Base-by-base conservation (phyloP, 2,888 invertebrate genomes). In the Trichogramma evanescens region DNA sequence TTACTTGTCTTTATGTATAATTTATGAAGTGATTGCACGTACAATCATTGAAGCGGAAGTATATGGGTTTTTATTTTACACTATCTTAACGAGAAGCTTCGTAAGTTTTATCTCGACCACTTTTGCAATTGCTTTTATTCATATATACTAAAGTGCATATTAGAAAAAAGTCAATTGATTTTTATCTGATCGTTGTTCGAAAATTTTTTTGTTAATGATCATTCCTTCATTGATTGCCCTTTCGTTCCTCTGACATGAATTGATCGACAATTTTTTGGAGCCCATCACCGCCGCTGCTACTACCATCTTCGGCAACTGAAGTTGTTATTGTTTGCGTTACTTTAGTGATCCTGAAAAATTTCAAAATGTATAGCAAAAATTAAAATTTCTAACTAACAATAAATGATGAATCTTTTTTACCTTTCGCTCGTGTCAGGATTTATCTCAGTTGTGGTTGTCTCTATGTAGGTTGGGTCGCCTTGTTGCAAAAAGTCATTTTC, bases 401-500 rank as follows among this genome's bases (percentile, higher is more conserved):
- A 8, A 39, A 38, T 44, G 5, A 5, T 10, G 38, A 4, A 39
- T 45, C n/a, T 45, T 45, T 9, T 45, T 50, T 79, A 82, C 82
- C 81, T 82, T 74, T 80, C 80, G 68, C 82, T 80, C 66, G 81
- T 81, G 66, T 79, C 74, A 59, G 82, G 81, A 72, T 82, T 81
- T 67, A 81, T 74, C 68, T 82, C 81, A 65, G 78, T 79, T 70
- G 78, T 79, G 62, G 78, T 79, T 57, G 80, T 81, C 73, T 82
- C 81, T 70, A 80, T 78, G 72, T 78, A 81, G 66, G 82, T 80
- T 63, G 82, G 82, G 73, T 82, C 82, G 71, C 81, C 82, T 75
- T 81, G 81, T 75, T 83, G 83, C 74, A 83, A 82, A 77, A 83
- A 82, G 76, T 83, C 83, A 72, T 79, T 79, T 78, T 83, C 84